phyloP scores from a whole-genome alignment of 2,113 vertebrate species.

The Clupea harengus region DNA sequence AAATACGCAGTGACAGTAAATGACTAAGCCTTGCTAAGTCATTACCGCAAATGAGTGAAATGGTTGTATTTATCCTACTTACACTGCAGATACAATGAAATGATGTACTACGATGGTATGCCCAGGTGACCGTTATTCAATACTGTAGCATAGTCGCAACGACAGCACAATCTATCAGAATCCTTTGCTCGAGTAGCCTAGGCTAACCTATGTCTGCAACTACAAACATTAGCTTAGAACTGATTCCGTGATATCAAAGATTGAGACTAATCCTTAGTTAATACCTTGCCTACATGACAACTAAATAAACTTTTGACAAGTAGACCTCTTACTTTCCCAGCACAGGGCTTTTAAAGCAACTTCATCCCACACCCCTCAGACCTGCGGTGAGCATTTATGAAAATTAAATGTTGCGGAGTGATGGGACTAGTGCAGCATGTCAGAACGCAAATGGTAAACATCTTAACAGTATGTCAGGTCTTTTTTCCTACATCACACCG shows the following conservation, averaged over 20 bases:
- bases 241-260: not conserved
- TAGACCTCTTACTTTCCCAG: not conserved
- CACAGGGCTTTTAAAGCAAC: not conserved
- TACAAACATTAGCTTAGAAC: not conserved
- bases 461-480: not conserved
- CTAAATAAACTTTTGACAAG: conserved; percentile 6
- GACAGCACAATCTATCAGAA: not conserved
- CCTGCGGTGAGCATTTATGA: conserved; percentile 7
- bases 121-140: not conserved
- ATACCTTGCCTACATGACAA: not conserved
- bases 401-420: conserved; percentile 11
- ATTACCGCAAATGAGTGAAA: not conserved
- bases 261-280: not conserved
- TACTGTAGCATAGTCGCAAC: conserved; percentile 1
- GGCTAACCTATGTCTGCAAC: not conserved
- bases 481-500: not conserved
- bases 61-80: not conserved
- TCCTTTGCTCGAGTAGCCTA: not conserved
- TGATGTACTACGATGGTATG: not conserved
- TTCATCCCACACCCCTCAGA: not conserved
- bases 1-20: not conserved
- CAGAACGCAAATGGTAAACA: not conserved
- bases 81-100: not conserved
- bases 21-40: not conserved
- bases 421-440: conserved; percentile 4